Base-by-base conservation (phyloP, 2,113 vertebrate species). In the Scalopus aquaticus region DNA sequence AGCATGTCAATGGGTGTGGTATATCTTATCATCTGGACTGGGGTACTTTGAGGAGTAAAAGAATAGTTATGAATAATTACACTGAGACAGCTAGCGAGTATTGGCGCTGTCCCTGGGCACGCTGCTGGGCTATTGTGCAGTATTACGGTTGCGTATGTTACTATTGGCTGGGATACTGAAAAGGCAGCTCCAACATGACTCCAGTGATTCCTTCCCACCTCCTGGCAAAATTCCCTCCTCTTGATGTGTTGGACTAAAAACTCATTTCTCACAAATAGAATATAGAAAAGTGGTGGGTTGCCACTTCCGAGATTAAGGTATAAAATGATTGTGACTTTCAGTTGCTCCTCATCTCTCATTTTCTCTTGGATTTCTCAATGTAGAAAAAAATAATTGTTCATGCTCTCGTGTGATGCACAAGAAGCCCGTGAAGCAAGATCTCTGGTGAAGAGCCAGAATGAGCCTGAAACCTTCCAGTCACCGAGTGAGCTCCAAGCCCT, bases 121-220 rank as follows among this genome's bases (percentile, higher is more conserved):
- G 3, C 6, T 10, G 26, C 0, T 24, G 3, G 1, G 60, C 20
- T 19, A 15, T 9, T 3, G 5, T 28, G 30, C 16, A 24, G 2
- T 44, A 44, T 44, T 13, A 16, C 35, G n/a, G 8, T 35, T 2
- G 7, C 2, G 26, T 9, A 2, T 20, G 1, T 62, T 11, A 16
- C 37, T 46, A 1, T 19, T 35, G 37, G 20, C 19, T 78, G 32
- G 51, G 44, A 76, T 54, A 37, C n/a, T 16, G 30, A 35, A 28
- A 39, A 58, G 11, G 17, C 6, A 12, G 5, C 8, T 8, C 37
- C 9, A 37, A 6, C 0, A 2, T 64, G 54, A 35, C 30, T 85
- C 51, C 15, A 30, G 0, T 42, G 26, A 9, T 44, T 4, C 26
- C n/a, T n/a, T n/a, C 7, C 22, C 0, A 5, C 16, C 2, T 85